Base-by-base conservation (phyloP, 2,888 invertebrate species). In the Xanthia icteritia region DNA sequence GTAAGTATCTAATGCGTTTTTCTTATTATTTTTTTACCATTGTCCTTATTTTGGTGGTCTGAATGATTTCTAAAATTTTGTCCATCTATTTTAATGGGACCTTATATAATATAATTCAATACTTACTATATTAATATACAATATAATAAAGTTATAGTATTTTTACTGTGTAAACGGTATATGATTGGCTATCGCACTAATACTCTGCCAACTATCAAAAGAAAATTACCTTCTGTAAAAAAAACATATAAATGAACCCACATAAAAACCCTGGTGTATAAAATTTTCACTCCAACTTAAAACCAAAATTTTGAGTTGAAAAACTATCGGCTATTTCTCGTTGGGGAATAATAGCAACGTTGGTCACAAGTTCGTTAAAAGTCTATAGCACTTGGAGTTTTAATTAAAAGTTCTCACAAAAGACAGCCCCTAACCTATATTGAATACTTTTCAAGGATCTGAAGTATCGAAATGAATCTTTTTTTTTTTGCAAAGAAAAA, bases 331-430 rank as follows among this genome's bases (percentile, higher is more conserved):
- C 20, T 70, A 85, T 83, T 87, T 86, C 77, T 81, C 73, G 73
- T 72, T 70, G 67, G 61, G 80, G 85, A 83, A 83, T 81, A 89
- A 88, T 81, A 78, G 71, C 71, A 79, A 73, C 78, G 73, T 76
- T 74, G 68, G 61, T 84, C 87, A 73, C 85, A 78, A 84, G 76
- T 88, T 91, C 85, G 89, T 89, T 91, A 87, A 82, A 84, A 88
- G 85, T 90, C 86, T 54, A 73, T 68, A 73, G 80, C 82, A 84
- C 76, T 89, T 85, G 76, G 74, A 85, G 79, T 86, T 90, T 90
- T 91, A 92, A 92, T 92, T 91, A 91, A 92, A 92, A 91, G 82
- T 90, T 90, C 79, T 76, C 48, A 88, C 83, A 88, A 88, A 88
- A 89, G 89, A 88, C 86, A 81, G 64, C 68, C 69, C 54, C 74